Conservation (phyloP, 2,113 vertebrate genomes). For the Empidonax alnorum region DNA sequence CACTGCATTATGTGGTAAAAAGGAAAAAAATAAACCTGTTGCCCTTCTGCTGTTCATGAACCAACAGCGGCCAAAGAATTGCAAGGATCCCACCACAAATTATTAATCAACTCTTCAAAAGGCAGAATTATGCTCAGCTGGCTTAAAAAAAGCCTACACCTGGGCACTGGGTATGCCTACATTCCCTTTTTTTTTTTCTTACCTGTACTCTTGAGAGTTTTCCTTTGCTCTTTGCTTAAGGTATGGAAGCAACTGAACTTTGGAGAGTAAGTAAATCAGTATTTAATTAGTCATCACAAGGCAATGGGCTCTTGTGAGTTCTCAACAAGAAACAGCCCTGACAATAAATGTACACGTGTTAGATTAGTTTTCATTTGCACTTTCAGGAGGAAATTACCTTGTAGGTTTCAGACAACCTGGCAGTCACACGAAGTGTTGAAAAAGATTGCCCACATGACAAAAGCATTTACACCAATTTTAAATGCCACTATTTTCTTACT, state of each 20-base stretch:
- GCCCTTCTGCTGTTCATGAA: background rate
- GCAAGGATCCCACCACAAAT: background rate
- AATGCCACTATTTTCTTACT: background rate
- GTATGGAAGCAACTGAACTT: constrained; percentile 26
- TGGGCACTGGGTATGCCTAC: background rate
- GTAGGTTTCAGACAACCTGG: background rate
- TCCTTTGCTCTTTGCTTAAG: constrained; percentile 36
- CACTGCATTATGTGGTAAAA: background rate
- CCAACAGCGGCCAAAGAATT: background rate
- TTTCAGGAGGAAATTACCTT: constrained; percentile 15
- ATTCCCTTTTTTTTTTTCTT: background rate
- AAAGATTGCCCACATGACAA: background rate
- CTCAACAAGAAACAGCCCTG: background rate
- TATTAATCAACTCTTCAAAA: background rate
- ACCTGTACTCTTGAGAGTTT: background rate
- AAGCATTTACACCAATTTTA: background rate
- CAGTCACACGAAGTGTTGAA: background rate
- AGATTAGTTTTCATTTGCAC: background rate
- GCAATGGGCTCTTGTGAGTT: constrained; percentile 6
- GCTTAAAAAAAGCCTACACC: background rate
- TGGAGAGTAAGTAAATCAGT: constrained; percentile 21
- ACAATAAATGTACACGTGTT: background rate
- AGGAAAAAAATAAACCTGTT: background rate
- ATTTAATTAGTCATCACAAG: constrained; percentile 21
- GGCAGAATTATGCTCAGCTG: background rate